phyloP scores from a whole-genome alignment of 2,888 invertebrate genomes.

The Drosophila neotestacea region DNA sequence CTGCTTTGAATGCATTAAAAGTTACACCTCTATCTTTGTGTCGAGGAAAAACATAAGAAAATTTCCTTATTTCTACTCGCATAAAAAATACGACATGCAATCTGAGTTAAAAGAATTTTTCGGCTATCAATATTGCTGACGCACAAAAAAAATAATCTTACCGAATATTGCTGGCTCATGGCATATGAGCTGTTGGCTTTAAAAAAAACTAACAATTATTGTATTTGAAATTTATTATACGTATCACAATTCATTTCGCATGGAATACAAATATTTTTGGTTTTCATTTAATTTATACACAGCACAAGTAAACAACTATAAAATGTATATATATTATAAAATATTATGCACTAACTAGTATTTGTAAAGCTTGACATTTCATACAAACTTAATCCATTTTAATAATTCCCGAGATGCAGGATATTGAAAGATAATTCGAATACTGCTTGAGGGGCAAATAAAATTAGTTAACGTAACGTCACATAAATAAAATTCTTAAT shows the following conservation, averaged over 20 bases:
- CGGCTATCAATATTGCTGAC: neutral
- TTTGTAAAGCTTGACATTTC: slow-evolving; percentile 35
- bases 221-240: slow-evolving; percentile 30
- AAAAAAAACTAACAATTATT: neutral
- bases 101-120: too few relatives aligned
- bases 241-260: slow-evolving; percentile 53
- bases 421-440: slow-evolving; percentile 14
- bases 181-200: neutral
- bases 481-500: neutral
- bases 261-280: slow-evolving; percentile 43
- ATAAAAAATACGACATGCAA: too few relatives aligned
- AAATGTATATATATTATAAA: slow-evolving; percentile 16
- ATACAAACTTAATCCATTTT: neutral
- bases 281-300: slow-evolving; percentile 19
- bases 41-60: too few relatives aligned
- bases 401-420: neutral
- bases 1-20: too few relatives aligned
- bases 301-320: slow-evolving; percentile 51
- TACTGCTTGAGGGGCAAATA: slow-evolving; percentile 30
- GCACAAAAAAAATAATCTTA: neutral
- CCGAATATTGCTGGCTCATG: neutral
- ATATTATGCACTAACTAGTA: neutral
- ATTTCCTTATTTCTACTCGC: too few relatives aligned
- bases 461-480: slow-evolving; percentile 5
- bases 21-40: too few relatives aligned